Evolutionary conservation across 37 sponge, comb jelly and placozoan species (phyloP).

Genomic region (Bolinopsis microptera): DNA sequence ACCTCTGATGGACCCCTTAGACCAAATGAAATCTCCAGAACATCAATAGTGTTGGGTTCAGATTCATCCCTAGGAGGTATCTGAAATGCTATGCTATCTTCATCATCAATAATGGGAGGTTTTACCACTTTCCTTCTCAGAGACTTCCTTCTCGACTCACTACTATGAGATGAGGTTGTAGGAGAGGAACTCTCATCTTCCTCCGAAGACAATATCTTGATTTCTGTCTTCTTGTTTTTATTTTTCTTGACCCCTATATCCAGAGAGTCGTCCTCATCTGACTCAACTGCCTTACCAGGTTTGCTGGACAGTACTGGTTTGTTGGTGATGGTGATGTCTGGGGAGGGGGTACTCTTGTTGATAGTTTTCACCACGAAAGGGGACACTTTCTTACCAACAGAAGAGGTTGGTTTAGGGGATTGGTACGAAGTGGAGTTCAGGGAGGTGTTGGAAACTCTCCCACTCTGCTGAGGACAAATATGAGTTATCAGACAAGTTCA

Average conservation of each 20-base stretch:
- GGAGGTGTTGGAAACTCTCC: not conserved
- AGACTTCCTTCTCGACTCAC: not conserved
- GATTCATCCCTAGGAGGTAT: not conserved
- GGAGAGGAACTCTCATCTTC: not conserved
- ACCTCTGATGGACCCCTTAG: not conserved
- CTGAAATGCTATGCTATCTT: not conserved
- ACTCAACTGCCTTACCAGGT: not conserved
- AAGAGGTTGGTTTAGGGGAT: not conserved
- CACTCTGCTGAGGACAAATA: conserved; percentile 15
- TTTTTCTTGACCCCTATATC: not conserved
- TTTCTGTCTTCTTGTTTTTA: not conserved
- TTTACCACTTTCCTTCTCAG: not conserved
- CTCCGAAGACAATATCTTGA: conserved; percentile 29
- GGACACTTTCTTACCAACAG: not conserved
- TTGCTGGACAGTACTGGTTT: not conserved
- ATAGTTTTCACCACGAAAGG: conserved; percentile 18
- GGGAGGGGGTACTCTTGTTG: not conserved
- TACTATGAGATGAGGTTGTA: not conserved
- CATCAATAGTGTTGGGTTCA: conserved; percentile 29
- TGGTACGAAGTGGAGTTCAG: conserved; percentile 4
- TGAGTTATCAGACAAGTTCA: too few species aligned
- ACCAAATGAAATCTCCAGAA: not conserved
- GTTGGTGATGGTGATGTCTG: not conserved
- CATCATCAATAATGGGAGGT: conserved; percentile 35
- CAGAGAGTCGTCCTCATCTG: not conserved